Evolutionary conservation across 2,113 vertebrate species (phyloP).

Genomic region (Petroica traversi): DNA sequence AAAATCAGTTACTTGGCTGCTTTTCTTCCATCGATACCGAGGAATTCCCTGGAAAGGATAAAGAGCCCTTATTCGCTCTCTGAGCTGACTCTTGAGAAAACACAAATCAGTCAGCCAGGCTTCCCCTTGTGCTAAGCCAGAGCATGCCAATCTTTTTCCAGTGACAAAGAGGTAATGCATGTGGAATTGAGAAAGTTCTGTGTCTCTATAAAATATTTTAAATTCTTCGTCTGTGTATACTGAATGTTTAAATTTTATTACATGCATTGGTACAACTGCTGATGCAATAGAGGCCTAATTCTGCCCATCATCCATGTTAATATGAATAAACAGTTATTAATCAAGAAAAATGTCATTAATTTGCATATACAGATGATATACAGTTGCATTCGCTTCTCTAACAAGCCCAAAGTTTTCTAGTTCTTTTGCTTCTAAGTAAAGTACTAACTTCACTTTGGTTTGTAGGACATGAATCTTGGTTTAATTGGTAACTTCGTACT

Average conservation of each 20-base stretch:
- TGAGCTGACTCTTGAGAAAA: neutral
- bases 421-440: neutral
- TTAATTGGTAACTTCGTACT: conserved; percentile 23
- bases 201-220: neutral
- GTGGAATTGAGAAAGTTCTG: neutral
- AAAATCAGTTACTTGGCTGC: neutral
- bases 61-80: neutral
- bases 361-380: neutral
- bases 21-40: neutral
- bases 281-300: neutral
- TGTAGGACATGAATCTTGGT: neutral
- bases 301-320: neutral
- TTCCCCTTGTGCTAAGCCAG: neutral
- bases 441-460: neutral
- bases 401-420: neutral
- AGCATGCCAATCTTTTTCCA: neutral
- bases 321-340: neutral
- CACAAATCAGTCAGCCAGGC: neutral
- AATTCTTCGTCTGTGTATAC: neutral
- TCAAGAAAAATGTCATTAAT: neutral
- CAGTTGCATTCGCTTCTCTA: neutral
- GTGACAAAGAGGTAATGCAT: neutral
- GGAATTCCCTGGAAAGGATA: neutral
- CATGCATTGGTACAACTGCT: neutral
- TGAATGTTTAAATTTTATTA: neutral